Evolutionary conservation across 1,140 invertebrate species (phyloP).

Genomic region (Triops longicaudatus): DNA sequence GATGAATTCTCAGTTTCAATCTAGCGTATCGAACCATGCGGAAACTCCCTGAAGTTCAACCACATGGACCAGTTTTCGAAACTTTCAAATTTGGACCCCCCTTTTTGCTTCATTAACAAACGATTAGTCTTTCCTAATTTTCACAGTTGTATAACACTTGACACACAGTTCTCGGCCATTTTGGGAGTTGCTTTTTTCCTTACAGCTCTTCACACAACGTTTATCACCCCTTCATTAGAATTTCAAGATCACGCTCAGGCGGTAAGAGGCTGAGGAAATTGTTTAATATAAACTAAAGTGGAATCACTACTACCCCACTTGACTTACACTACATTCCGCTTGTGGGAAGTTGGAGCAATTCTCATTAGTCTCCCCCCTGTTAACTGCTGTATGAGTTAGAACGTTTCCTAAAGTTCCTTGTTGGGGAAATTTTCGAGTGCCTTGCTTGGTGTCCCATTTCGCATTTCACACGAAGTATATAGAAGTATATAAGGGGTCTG

Average conservation of each 20-base stretch:
- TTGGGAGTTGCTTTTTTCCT: not conserved
- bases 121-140: constrained; percentile 12
- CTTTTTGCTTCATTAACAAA: constrained; percentile 1
- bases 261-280: not conserved
- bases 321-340: not conserved
- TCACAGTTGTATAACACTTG: not conserved
- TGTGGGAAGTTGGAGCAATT: not conserved
- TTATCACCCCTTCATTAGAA: not conserved
- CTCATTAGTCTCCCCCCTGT: constrained; percentile 5
- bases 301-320: constrained; percentile 4
- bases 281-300: not conserved
- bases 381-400: not conserved
- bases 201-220: not conserved
- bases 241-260: constrained; percentile 1
- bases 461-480: not conserved
- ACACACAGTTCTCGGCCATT: not conserved
- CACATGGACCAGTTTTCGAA: not conserved
- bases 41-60: not conserved
- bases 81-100: not conserved
- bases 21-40: not conserved
- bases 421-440: not conserved
- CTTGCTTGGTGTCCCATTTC: not conserved
- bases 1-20: not conserved
- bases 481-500: not conserved
- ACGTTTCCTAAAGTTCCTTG: not conserved